Evolutionary conservation across 2,797 vertebrate species (phyloP).

Genomic region (Siniperca obscura): DNA sequence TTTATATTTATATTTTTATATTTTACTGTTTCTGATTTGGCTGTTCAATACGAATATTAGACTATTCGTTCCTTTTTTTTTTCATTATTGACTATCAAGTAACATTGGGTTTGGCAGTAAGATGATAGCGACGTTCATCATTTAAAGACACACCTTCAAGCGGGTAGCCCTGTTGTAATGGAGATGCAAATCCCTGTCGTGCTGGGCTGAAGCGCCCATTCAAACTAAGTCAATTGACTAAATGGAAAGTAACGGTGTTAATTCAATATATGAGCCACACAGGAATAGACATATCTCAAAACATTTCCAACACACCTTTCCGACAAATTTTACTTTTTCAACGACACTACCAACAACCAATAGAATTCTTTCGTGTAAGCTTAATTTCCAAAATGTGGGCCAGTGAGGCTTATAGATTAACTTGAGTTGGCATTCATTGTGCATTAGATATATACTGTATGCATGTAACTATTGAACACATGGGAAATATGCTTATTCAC

Average conservation of each 20-base stretch:
- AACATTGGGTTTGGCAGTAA: too few species aligned
- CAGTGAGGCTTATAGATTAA: background rate
- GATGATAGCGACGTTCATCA: too few species aligned
- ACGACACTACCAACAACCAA: background rate
- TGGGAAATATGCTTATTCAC: background rate
- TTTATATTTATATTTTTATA: too few species aligned
- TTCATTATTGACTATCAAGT: too few species aligned
- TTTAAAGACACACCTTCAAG: too few species aligned
- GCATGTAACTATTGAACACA: background rate
- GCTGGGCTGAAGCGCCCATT: too few species aligned
- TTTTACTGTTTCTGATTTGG: too few species aligned
- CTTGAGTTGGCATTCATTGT: background rate
- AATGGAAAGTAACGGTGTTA: constrained; percentile 19
- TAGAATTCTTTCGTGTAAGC: background rate
- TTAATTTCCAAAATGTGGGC: background rate
- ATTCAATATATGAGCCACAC: constrained; percentile 4
- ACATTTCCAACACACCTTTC: background rate
- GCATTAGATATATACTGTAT: background rate
- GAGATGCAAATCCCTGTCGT: too few species aligned
- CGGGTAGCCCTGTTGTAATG: too few species aligned
- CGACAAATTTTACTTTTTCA: background rate
- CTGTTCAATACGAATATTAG: too few species aligned
- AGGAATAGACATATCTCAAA: background rate
- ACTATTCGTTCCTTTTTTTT: too few species aligned
- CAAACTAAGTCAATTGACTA: background rate